Base-by-base conservation (phyloP, 1,140 invertebrate genomes). In the Aphidius gifuensis region DNA sequence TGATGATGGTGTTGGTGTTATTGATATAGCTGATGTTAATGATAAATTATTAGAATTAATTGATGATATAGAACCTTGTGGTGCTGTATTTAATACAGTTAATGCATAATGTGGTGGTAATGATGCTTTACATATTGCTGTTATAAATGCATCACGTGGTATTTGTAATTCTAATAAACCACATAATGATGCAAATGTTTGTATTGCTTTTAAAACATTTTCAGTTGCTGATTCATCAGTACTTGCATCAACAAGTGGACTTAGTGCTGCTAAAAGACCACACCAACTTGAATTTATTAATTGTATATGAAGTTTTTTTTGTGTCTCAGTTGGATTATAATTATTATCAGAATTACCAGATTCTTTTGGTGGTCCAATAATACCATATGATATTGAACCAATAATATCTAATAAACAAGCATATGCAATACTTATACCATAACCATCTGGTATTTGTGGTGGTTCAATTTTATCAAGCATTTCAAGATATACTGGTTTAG, bases 261-360 rank as follows among this genome's bases (percentile, higher is more conserved):
- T 93, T 39, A 98, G 81, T 7, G 96, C 94, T 68, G 93, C 92
- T 11, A 98, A 82, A 40, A 98, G 80, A 6, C 94, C 95, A 76
- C 93, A 94, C 95, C 96, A 98, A 66, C 94, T 95, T 0, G 95
- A 98, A 73, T 93, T 93, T 5, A 98, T 89, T 23, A 99, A 78
- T 77, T 97, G 90, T 49, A 83, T 78, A 69, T 89, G 85, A 8
- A 91, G 72, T 58, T 85, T 83, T 61, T 80, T 82, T 53, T 84
- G 83, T 7, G 81, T 80, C 67, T 85, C 81, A 8, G 71, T 75
- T 9, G 82, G 79, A 40, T 83, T 72, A 51, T 85, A 83, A 42
- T 74, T 75, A 42, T 55, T 39, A 43, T 40, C n/a, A 9, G 39
- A 11, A 43, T 11, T 11, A 4, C 53, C 53, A 55, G 39, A 68